phyloP scores from a whole-genome alignment of 2,888 invertebrate species.

The Ephialtes manifestator region DNA sequence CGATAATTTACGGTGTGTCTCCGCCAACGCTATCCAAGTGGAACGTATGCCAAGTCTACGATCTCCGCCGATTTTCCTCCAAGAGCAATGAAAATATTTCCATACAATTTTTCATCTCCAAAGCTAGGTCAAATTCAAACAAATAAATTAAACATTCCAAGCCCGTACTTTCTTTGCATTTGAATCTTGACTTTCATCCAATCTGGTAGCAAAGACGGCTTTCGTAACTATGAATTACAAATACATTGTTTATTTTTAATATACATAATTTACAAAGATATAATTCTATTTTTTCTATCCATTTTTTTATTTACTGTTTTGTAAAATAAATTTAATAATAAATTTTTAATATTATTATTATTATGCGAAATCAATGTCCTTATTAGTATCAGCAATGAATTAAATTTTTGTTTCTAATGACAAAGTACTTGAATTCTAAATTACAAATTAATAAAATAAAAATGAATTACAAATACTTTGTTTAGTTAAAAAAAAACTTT shows the following conservation, averaged over 20 bases:
- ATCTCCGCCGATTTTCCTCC: background rate
- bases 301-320: too few species aligned
- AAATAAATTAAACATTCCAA: background rate
- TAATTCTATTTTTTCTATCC: too few species aligned
- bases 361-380: too few species aligned
- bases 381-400: too few species aligned
- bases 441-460: too few species aligned
- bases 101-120: background rate
- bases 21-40: slow-evolving; percentile 44
- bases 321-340: too few species aligned
- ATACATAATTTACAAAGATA: too few species aligned
- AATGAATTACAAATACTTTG: too few species aligned
- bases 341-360: too few species aligned
- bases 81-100: slow-evolving; percentile 1
- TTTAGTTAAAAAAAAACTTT: too few species aligned
- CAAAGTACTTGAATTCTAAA: too few species aligned
- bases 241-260: background rate
- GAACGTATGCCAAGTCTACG: slow-evolving; percentile 42
- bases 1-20: slow-evolving; percentile 62
- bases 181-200: background rate
- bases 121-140: background rate
- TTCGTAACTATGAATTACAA: background rate
- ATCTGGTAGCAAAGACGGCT: background rate
- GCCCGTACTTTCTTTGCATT: background rate
- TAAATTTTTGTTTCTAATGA: too few species aligned